Percentiles rank a stretch among this genome's conserved stretches.
These are phyloP conservation scores for Ligdia adustata DNA, from an alignment of 2,888 invertebrate genomes.

Conservation along the genomic window DNA sequence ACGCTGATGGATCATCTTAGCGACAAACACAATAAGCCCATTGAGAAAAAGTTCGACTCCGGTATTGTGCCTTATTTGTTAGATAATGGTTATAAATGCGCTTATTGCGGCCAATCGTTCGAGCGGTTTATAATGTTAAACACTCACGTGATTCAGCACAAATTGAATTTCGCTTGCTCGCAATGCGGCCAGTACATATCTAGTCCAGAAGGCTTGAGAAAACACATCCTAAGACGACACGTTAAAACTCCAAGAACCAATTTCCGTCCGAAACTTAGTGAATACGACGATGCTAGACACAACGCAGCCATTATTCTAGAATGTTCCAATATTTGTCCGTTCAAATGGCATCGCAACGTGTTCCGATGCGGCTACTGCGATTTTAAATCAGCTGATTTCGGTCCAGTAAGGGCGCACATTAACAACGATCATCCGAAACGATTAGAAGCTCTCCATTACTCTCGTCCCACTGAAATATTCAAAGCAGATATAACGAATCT, in stretches of 20 bases:
- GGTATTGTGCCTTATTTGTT: conserved; percentile 58
- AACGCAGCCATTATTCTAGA: conserved; percentile 70
- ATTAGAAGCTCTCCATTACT: conserved; percentile 40
- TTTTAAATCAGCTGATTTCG: conserved; percentile 61
- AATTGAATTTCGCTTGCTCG: conserved; percentile 13
- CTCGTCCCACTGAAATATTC: conserved; percentile 32
- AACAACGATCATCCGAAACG: conserved; percentile 53
- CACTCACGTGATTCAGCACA: conserved; percentile 49
- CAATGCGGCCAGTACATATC: conserved; percentile 17
- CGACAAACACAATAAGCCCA: conserved; percentile 16
- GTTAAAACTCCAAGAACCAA: conserved; percentile 11
- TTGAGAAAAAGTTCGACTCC: conserved; percentile 48
- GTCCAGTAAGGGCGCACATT: conserved; percentile 54
- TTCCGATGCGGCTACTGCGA: conserved; percentile 69
- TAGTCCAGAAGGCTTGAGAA: conserved; percentile 7
- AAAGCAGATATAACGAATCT: conserved; percentile 68
- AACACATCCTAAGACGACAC: conserved; percentile 18
- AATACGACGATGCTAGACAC: conserved; percentile 48
- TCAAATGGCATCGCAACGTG: conserved; percentile 67
- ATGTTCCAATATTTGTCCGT: conserved; percentile 70
- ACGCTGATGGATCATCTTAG: conserved; percentile 57
- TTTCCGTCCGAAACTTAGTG: conserved; percentile 13
- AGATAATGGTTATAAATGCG: conserved; percentile 56
- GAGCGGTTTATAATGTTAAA: conserved; percentile 64
- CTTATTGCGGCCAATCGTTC: conserved; percentile 58